Conservation (phyloP, 2,888 invertebrate genomes). For the Schrankia costaestrigalis region DNA sequence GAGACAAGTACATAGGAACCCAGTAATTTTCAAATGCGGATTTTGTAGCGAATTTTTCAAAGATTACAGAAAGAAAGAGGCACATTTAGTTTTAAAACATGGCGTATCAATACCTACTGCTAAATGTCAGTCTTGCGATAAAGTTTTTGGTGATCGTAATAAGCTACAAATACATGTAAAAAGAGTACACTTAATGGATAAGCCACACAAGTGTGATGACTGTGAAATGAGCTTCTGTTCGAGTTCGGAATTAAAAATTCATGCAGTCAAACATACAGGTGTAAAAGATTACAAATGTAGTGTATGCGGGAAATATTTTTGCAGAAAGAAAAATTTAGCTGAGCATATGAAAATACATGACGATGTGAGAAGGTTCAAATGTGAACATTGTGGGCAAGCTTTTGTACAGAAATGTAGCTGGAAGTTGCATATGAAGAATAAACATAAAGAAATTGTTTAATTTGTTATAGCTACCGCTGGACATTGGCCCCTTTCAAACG, state of each 20-base stretch:
- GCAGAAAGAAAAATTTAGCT: slow-evolving; percentile 33
- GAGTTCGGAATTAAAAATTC: slow-evolving; percentile 49
- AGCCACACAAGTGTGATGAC: slow-evolving; percentile 21
- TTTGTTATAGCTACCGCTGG: not conserved
- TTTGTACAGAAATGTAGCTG: slow-evolving; percentile 50
- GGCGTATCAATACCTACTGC: slow-evolving; percentile 38
- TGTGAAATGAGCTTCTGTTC: slow-evolving; percentile 20
- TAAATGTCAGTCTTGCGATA: slow-evolving; percentile 67
- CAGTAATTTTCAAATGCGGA: slow-evolving; percentile 41
- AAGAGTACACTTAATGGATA: slow-evolving; percentile 41
- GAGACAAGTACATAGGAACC: slow-evolving; percentile 31
- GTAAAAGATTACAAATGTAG: slow-evolving; percentile 49
- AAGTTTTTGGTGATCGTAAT: slow-evolving; percentile 64
- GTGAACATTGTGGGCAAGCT: slow-evolving; percentile 35
- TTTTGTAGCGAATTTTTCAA: slow-evolving; percentile 52
- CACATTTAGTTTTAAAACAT: slow-evolving; percentile 51
- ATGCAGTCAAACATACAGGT: slow-evolving; percentile 58
- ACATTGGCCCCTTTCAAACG: too few species aligned
- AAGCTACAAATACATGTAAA: slow-evolving; percentile 66
- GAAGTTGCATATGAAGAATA: slow-evolving; percentile 37
- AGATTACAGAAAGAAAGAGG: slow-evolving; percentile 58
- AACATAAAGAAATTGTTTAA: slow-evolving; percentile 20
- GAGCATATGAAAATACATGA: slow-evolving; percentile 46
- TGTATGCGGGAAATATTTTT: slow-evolving; percentile 50
- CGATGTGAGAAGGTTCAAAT: slow-evolving; percentile 37